Evolutionary conservation across 2,113 vertebrate species (phyloP).

Genomic region (Boulengeromyrus knoepffleri): DNA sequence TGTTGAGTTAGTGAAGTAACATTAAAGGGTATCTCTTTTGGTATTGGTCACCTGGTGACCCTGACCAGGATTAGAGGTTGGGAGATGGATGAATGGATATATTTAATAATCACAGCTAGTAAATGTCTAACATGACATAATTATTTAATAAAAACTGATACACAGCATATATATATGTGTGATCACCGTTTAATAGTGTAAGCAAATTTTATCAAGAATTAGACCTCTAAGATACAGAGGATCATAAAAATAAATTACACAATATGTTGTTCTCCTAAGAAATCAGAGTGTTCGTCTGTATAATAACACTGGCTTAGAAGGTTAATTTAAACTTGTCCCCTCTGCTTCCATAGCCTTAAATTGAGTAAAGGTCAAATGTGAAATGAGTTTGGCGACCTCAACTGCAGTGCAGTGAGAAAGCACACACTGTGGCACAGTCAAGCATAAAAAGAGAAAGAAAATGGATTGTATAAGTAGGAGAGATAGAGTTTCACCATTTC

Average conservation of each 20-base stretch:
- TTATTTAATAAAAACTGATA: background rate
- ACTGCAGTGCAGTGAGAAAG: conserved; percentile 51
- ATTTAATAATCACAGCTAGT: background rate
- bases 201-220: background rate
- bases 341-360: conserved; percentile 62
- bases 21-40: background rate
- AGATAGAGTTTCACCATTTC: conserved; percentile 66
- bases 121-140: background rate
- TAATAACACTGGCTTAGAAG: conserved; percentile 63
- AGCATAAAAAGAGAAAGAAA: conserved; percentile 58
- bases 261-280: conserved; percentile 64
- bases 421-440: conserved; percentile 64
- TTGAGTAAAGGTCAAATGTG: conserved; percentile 66
- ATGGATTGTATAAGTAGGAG: conserved; percentile 67
- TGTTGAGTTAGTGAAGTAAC: background rate
- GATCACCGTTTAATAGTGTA: background rate
- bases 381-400: conserved; percentile 74
- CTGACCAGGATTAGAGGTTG: background rate
- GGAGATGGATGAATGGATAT: background rate
- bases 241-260: conserved; percentile 36
- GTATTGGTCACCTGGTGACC: background rate
- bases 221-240: conserved; percentile 27
- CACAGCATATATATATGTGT: background rate
- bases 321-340: conserved; percentile 65
- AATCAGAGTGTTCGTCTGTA: conserved; percentile 58